Percentiles rank a stretch among this genome's conserved stretches.
These are phyloP conservation scores for Plectus sambesii DNA, from an alignment of 1,140 invertebrate genomes.

Conservation along the genomic window DNA sequence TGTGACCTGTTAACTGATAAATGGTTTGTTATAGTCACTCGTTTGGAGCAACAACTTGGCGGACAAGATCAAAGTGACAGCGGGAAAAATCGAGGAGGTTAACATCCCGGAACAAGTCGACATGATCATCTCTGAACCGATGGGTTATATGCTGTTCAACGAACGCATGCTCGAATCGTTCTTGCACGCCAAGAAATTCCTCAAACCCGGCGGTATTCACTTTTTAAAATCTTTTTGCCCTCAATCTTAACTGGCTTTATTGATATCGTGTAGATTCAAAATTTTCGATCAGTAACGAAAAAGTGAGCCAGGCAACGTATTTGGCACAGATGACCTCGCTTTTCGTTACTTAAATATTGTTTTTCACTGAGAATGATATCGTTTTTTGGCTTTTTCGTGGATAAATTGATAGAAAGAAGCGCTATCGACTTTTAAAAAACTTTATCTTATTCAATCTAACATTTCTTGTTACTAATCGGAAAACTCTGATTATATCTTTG, in stretches of 20 bases:
- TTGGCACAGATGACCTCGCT: no score
- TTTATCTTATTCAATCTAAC: no score
- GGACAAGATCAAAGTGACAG: conserved; percentile 75
- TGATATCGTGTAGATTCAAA: no score
- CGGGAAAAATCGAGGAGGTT: conserved; percentile 97
- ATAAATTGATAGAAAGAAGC: no score
- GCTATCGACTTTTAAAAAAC: no score
- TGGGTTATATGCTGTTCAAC: conserved; percentile 99
- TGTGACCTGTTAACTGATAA: conserved; percentile 23
- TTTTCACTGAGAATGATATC: no score
- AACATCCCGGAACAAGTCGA: conserved; percentile 86
- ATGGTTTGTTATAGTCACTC: conserved; percentile 54
- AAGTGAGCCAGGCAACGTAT: no score
- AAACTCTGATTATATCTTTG: conserved; percentile 6
- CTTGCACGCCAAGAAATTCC: conserved; percentile 94
- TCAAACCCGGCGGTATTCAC: conserved; percentile 68
- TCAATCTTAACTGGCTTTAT: no score
- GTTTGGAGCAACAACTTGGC: conserved; percentile 77
- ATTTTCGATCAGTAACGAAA: no score
- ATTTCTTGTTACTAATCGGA: no score
- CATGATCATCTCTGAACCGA: conserved; percentile 95
- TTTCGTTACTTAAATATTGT: no score
- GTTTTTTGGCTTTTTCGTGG: no score
- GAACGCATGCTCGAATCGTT: conserved; percentile 98
- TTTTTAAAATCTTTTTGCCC: not conserved